A percentile compares a stretch with the other conserved stretches of the same genome.
phyloP scores from a whole-genome alignment of 2,888 invertebrate genomes.

The Unio delphinus region DNA sequence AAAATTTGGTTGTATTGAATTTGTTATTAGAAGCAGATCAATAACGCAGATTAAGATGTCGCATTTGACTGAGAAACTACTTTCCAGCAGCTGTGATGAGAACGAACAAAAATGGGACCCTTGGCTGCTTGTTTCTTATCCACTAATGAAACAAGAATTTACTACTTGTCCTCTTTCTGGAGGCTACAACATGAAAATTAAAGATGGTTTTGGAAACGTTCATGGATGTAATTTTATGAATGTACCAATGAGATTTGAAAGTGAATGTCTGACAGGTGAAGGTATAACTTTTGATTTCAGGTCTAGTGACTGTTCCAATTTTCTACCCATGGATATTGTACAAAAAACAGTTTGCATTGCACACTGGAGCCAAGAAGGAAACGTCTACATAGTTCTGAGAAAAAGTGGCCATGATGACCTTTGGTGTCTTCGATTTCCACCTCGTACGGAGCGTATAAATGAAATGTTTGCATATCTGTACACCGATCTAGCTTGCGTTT shows the following conservation, averaged over 20 bases:
- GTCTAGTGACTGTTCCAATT: slow-evolving; percentile 42
- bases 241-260: slow-evolving; percentile 61
- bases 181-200: slow-evolving; percentile 61
- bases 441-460: slow-evolving; percentile 14
- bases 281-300: slow-evolving; percentile 57
- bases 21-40: slow-evolving; percentile 31
- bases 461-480: slow-evolving; percentile 36
- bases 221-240: slow-evolving; percentile 59
- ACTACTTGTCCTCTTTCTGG: slow-evolving; percentile 55
- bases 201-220: slow-evolving; percentile 29
- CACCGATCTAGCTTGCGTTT: slow-evolving; percentile 45
- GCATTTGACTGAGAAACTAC: slow-evolving; percentile 10
- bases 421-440: slow-evolving; percentile 52
- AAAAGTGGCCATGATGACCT: slow-evolving; percentile 32
- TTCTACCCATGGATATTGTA: slow-evolving; percentile 39
- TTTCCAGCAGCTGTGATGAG: slow-evolving; percentile 40
- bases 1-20: slow-evolving; percentile 26
- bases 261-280: slow-evolving; percentile 61
- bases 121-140: slow-evolving; percentile 52
- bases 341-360: slow-evolving; percentile 51
- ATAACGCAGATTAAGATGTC: slow-evolving; percentile 49
- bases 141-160: slow-evolving; percentile 35
- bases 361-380: slow-evolving; percentile 44
- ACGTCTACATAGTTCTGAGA: slow-evolving; percentile 47
- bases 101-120: slow-evolving; percentile 38